Percentiles rank a stretch among this genome's conserved stretches.
phyloP scores from a whole-genome alignment of 2,113 vertebrate species.

The Clupea harengus region DNA sequence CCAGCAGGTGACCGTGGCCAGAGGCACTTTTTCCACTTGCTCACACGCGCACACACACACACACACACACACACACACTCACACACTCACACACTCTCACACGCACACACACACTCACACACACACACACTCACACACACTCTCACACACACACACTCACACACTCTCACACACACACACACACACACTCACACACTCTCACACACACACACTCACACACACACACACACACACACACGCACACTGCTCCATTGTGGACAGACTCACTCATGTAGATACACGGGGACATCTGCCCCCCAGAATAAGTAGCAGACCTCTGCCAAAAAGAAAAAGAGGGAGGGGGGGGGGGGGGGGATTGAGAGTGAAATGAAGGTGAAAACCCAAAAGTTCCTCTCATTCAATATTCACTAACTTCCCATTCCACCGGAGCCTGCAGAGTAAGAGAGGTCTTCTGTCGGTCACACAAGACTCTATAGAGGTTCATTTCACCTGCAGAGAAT shows the following conservation, averaged over 20 bases:
- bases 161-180: no score
- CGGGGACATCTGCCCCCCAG: slow-evolving; percentile 10
- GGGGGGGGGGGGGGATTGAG: no score
- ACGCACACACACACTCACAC: not conserved
- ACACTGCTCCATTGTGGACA: not conserved
- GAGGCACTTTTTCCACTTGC: slow-evolving; percentile 4
- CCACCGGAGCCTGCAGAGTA: no score
- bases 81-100: not conserved
- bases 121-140: not conserved
- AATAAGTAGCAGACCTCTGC: slow-evolving; percentile 1
- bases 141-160: not conserved
- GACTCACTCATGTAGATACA: slow-evolving; percentile 26
- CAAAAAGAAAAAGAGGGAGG: not conserved
- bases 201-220: not conserved
- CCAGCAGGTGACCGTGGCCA: slow-evolving; percentile 30
- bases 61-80: not conserved
- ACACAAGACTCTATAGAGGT: no score
- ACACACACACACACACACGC: not conserved
- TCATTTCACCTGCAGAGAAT: no score
- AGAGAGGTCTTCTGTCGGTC: no score
- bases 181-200: not conserved
- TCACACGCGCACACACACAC: not conserved
- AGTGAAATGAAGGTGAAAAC: no score
- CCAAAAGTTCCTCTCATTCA: no score
- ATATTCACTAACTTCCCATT: no score